Evolutionary conservation across 2,113 vertebrate species (phyloP).

Genomic region (Corydoras maculifer): DNA sequence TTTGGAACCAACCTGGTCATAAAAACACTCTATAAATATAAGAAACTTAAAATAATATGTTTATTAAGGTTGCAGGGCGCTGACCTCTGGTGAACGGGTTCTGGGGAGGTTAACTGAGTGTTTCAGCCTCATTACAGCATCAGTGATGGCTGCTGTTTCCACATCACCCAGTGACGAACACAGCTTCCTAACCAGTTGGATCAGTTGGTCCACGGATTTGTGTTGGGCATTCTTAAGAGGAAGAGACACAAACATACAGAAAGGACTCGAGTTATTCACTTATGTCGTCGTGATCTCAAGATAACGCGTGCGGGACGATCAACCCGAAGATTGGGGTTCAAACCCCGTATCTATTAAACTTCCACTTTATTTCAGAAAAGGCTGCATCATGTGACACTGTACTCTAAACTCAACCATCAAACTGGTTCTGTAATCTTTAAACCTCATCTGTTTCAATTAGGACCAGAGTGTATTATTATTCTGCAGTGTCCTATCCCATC

Average conservation of each 20-base stretch:
- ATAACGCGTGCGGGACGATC: too few relatives aligned
- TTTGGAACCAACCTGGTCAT: conserved; percentile 65
- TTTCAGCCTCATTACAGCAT: conserved; percentile 79
- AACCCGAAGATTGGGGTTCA: too few relatives aligned
- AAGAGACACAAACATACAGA: background rate
- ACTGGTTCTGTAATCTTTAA: too few relatives aligned
- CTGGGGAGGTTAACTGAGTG: conserved; percentile 81
- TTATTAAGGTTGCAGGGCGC: background rate
- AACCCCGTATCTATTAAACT: too few relatives aligned
- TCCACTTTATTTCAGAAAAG: too few relatives aligned
- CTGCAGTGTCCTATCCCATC: too few relatives aligned
- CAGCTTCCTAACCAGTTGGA: conserved; percentile 85
- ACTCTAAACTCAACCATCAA: too few relatives aligned
- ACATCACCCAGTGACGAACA: conserved; percentile 84
- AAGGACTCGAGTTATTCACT: too few relatives aligned
- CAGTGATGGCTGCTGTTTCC: conserved; percentile 80
- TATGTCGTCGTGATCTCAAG: too few relatives aligned
- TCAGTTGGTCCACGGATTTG: conserved; percentile 79
- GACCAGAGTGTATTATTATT: too few relatives aligned
- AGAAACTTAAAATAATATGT: background rate
- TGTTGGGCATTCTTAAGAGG: conserved; percentile 70
- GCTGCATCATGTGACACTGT: too few relatives aligned
- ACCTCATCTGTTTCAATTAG: too few relatives aligned
- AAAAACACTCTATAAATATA: conserved; percentile 4
- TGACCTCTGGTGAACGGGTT: conserved; percentile 77